phyloP scores from a whole-genome alignment of 2,888 invertebrate genomes.

The Drosophila antonietae region DNA sequence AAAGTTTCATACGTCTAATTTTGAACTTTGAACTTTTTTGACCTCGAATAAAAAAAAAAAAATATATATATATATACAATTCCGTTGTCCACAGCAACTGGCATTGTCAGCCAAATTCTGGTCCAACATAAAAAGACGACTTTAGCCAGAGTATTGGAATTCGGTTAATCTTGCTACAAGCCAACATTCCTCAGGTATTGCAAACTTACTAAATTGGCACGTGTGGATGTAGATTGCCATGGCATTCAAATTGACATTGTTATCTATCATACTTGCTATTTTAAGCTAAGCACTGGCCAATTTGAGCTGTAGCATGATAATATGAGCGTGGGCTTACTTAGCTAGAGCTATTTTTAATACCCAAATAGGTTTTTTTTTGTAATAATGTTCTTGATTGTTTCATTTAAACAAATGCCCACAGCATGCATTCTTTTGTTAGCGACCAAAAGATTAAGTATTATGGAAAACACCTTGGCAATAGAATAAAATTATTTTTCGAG shows the following conservation, averaged over 20 bases:
- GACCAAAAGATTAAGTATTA: no score
- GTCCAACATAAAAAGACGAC: background rate
- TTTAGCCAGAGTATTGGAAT: background rate
- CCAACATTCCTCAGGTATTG: conserved; percentile 3
- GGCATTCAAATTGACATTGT: background rate
- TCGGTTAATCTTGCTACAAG: background rate
- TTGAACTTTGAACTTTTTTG: conserved; percentile 3
- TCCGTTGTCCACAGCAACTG: conserved; percentile 20
- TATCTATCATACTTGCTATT: background rate
- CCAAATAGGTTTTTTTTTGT: no score
- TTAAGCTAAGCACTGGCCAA: no score
- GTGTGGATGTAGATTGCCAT: background rate
- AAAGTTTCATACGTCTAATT: conserved; percentile 13
- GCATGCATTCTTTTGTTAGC: no score
- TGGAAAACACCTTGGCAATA: no score
- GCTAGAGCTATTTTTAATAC: no score
- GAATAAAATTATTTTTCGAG: no score
- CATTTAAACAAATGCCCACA: no score
- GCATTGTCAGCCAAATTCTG: background rate
- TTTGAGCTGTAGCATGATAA: background rate
- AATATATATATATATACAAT: conserved; percentile 1
- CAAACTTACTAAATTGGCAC: background rate
- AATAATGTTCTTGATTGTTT: no score
- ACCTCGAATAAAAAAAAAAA: background rate
- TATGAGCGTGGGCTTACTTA: no score